Evolutionary conservation across 2,797 vertebrate genomes (phyloP), one percentile per base, ranked within the genome.

Genomic region (Trematomus bernacchii): DNA sequence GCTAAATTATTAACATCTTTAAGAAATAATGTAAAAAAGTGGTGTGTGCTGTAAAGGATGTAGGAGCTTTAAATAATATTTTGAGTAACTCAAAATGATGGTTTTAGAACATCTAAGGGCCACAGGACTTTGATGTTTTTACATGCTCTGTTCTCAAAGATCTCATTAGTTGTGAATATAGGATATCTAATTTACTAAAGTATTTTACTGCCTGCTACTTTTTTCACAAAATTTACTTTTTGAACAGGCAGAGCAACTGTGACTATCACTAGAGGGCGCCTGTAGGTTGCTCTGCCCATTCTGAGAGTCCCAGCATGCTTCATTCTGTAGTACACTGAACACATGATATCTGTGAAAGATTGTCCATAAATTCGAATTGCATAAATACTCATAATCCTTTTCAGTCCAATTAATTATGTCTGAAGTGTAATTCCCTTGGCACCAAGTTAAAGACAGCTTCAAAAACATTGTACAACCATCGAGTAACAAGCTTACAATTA

Each of bases 211-310:
- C 51, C 40, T 46, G 58, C 1, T 27, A 30, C 33, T 68, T 57
- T 4, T 52, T 21, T 71, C 46, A 61, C 44, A 11, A 11, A 46
- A 0, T 27, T 3, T 23, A 12, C 11, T 18, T 58, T 44, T 77
- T 55, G n/a, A 65, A 27, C 2, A 15, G 69, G 30, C 66, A 66
- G n/a, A 11, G 63, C 10, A 27, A 33, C 44, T 12, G 18, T 10
- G 47, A 10, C 57, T 1, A 51, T 73, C 95, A 94, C 93, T 94
- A 95, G 95, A 94, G 92, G 94, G 94, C 88, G 93, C 93, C 88
- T 85, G 79, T 53, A 84, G 46, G 90, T 90, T 87, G 79, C 64
- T 85, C 53, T 82, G 78, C 14, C 51, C 27, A 6, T 69, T 33
- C 54, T 54, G 21, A 9, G 61, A 79, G 67, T 71, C 47, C 30